These are phyloP conservation scores for Lepas anatifera DNA, from an alignment of 2,888 invertebrate genomes.

Conservation along the genomic window DNA sequence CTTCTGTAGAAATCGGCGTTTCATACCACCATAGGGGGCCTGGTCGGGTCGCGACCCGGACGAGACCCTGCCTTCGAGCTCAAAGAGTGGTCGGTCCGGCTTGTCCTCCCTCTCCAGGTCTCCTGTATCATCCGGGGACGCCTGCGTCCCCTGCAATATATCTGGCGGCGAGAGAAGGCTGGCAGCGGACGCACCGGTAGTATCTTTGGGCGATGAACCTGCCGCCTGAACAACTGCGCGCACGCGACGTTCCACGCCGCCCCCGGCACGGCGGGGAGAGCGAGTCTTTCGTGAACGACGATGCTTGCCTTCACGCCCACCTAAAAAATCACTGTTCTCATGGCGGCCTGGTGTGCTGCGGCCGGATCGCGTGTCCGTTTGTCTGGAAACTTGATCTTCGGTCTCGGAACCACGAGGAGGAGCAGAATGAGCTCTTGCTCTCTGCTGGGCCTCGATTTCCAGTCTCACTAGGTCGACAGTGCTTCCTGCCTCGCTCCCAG, in stretches of 20 bases:
- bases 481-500: slow-evolving; percentile 28
- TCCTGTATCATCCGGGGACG: too few relatives aligned
- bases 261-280: not conserved
- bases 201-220: not conserved
- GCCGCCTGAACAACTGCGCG: not conserved
- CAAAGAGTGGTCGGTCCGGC: slow-evolving; percentile 11
- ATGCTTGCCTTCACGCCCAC: not conserved
- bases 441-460: slow-evolving; percentile 14
- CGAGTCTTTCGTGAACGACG: not conserved
- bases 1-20: slow-evolving; percentile 29
- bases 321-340: not conserved
- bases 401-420: not conserved
- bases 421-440: not conserved
- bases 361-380: not conserved
- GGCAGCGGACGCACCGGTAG: not conserved
- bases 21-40: slow-evolving; percentile 23
- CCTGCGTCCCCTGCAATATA: not conserved
- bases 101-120: too few relatives aligned
- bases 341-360: not conserved
- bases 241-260: not conserved
- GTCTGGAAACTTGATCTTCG: too few relatives aligned
- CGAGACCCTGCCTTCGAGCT: not conserved
- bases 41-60: not conserved
- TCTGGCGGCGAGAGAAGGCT: not conserved
- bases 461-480: not conserved